Percentiles rank a stretch among this genome's conserved stretches.
Conservation (phyloP, 2,797 vertebrate species). For the Vespertilio murinus region DNA sequence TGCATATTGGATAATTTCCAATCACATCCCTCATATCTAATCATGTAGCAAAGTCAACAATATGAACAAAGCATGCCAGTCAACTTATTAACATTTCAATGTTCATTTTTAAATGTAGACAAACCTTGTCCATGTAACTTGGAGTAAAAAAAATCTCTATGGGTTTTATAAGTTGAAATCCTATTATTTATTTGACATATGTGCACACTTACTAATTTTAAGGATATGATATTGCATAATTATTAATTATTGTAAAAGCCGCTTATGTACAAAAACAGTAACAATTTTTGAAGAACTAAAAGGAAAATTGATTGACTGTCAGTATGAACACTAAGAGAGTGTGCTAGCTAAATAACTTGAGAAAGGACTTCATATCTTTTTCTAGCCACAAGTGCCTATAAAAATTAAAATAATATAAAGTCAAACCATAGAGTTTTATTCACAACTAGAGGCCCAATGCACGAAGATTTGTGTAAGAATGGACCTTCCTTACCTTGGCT, state of each 20-base stretch:
- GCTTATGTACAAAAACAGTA: neutral
- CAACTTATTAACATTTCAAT: neutral
- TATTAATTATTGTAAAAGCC: neutral
- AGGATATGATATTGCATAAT: neutral
- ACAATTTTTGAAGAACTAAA: neutral
- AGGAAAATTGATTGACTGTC: neutral
- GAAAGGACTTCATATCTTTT: neutral
- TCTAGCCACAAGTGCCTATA: neutral
- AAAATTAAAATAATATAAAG: slow-evolving; percentile 10
- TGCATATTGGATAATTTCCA: neutral
- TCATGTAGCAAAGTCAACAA: neutral
- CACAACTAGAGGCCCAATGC: neutral
- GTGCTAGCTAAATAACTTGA: neutral
- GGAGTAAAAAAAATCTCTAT: neutral
- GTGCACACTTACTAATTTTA: neutral
- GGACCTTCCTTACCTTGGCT: no score
- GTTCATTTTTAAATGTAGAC: slow-evolving; percentile 7
- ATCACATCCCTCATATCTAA: neutral
- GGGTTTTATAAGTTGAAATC: slow-evolving; percentile 29
- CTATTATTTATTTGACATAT: slow-evolving; percentile 44
- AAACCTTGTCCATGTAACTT: neutral
- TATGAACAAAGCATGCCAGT: neutral
- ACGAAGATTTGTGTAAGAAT: no score
- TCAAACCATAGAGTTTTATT: slow-evolving; percentile 9
- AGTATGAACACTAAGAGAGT: neutral